These are phyloP conservation scores for Dynastes hyllus DNA, from an alignment of 2,888 invertebrate species.

Conservation along the genomic window DNA sequence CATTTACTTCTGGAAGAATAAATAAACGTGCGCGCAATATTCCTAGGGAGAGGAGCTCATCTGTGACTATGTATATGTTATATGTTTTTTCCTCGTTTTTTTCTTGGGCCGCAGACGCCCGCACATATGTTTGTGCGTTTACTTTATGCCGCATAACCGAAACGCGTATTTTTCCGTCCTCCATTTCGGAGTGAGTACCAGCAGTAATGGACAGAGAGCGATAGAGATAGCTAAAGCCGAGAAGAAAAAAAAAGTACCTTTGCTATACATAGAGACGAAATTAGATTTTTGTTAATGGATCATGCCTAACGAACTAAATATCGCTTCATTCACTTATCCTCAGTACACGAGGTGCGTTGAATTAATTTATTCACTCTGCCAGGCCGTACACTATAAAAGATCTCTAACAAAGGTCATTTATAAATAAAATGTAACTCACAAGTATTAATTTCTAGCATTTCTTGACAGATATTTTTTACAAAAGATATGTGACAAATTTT, in stretches of 20 bases:
- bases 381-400: too few species aligned
- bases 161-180: constrained; percentile 30
- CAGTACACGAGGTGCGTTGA: not conserved
- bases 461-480: too few species aligned
- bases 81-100: constrained; percentile 23
- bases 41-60: constrained; percentile 37
- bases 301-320: constrained; percentile 14
- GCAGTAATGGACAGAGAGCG: not conserved
- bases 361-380: not conserved
- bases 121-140: constrained; percentile 36
- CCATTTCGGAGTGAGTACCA: not conserved
- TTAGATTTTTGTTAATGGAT: constrained; percentile 36
- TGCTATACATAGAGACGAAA: constrained; percentile 16
- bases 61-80: constrained; percentile 36
- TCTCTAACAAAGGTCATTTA: too few species aligned
- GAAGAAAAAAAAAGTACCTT: not conserved
- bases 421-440: too few species aligned
- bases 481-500: too few species aligned
- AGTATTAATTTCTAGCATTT: too few species aligned
- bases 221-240: not conserved
- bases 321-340: constrained; percentile 12
- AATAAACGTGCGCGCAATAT: constrained; percentile 43
- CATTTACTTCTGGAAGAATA: constrained; percentile 39
- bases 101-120: constrained; percentile 26
- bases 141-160: constrained; percentile 40